Conservation (phyloP, 1,140 invertebrate species). For the Caerostris darwini region DNA sequence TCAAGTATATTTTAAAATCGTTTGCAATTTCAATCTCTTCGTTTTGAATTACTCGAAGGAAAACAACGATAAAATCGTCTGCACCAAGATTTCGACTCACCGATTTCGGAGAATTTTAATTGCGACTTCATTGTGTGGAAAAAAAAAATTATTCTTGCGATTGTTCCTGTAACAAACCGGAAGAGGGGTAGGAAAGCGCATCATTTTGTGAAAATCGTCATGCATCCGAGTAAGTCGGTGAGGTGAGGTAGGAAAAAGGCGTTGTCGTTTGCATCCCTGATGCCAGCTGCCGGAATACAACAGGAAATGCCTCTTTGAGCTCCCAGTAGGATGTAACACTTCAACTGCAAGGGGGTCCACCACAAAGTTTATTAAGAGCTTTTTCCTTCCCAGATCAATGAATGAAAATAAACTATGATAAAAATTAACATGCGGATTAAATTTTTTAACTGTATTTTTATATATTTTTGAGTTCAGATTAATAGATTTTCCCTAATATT, state of each 20-base stretch:
- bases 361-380: neutral
- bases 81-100: neutral
- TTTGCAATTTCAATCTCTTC: too few relatives aligned
- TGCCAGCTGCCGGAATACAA: slow-evolving; percentile 51
- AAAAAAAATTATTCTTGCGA: neutral
- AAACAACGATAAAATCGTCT: neutral
- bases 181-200: neutral
- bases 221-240: neutral
- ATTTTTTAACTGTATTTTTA: too few relatives aligned
- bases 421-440: too few relatives aligned
- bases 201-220: neutral
- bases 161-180: neutral
- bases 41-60: too few relatives aligned
- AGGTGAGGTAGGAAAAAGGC: slow-evolving; percentile 25
- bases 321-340: neutral
- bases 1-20: too few relatives aligned
- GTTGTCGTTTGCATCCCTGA: neutral
- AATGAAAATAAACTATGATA: too few relatives aligned
- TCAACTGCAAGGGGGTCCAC: neutral
- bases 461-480: too few relatives aligned
- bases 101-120: neutral
- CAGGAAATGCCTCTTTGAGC: slow-evolving; percentile 41
- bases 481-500: too few relatives aligned
- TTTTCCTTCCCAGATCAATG: too few relatives aligned
- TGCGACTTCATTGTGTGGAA: neutral